Evolutionary conservation across 2,797 vertebrate species (phyloP).

Genomic region (Muraenolepis orangiensis): DNA sequence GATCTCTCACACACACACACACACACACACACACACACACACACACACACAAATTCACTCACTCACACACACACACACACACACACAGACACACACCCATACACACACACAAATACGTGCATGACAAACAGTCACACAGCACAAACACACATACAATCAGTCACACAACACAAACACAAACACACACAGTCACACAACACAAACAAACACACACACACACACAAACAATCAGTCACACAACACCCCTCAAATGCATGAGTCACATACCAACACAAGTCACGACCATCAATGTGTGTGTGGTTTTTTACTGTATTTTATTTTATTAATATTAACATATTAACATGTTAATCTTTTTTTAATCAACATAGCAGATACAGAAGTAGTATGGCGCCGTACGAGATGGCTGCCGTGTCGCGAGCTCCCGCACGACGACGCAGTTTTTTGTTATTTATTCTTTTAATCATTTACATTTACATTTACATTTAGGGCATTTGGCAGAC

Average conservation of each 20-base stretch:
- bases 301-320: slow-evolving; percentile 49
- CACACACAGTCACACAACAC: too few relatives aligned
- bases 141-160: too few relatives aligned
- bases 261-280: slow-evolving; percentile 28
- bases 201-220: not conserved
- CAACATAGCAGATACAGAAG: slow-evolving; percentile 80
- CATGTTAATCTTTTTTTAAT: slow-evolving; percentile 78
- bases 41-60: not conserved
- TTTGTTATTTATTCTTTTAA: too few relatives aligned
- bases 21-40: not conserved
- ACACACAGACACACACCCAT: too few relatives aligned
- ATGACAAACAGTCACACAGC: too few relatives aligned
- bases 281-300: slow-evolving; percentile 58
- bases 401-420: too few relatives aligned
- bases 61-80: too few relatives aligned
- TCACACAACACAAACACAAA: not conserved
- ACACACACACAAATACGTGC: too few relatives aligned
- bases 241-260: slow-evolving; percentile 20
- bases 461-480: too few relatives aligned
- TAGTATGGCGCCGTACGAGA: too few relatives aligned
- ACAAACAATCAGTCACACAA: not conserved
- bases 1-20: not conserved
- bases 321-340: slow-evolving; percentile 80
- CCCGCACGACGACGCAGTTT: too few relatives aligned
- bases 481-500: too few relatives aligned